Evolutionary conservation across 2,797 vertebrate genomes (phyloP), one percentile per base, ranked within the genome.

Genomic region (Fundulus diaphanus): DNA sequence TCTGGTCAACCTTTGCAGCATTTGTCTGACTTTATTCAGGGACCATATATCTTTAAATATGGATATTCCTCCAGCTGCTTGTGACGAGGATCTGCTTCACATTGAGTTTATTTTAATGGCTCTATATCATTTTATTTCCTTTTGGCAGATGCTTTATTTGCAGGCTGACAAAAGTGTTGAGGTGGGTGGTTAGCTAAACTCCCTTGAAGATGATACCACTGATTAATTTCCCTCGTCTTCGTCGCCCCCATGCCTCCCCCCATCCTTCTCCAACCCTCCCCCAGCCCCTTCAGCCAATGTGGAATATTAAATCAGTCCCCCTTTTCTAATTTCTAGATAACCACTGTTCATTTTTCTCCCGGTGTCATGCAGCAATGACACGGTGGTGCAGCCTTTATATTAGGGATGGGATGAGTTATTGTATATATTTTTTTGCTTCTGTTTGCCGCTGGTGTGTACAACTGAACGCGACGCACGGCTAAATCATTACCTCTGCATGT

Each of bases 241-340:
- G 77, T 83, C 69, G 49, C 68, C 76, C 48, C 81, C 74, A 49
- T 85, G 73, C 82, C 73, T 37, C 65, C 80, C 78, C 76, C 74
- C 74, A 81, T 78, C 79, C 70, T 74, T 72, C 48, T 75, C n/a
- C 74, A 7, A 79, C 88, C 87, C 67, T 68, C 88, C 90, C 91
- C 88, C 89, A 13, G 71, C 80, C 73, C 85, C 81, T 83, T 85
- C 73, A 84, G 79, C 90, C 84, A 86, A 83, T 77, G 83, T 86
- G 91, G 88, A 92, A 95, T 94, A 94, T 93, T 89, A 93, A 94
- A 94, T 94, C 90, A 87, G 82, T 82, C 85, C 88, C 82, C 65
- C 42, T 51, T 92, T 90, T 94, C 92, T 84, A 90, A 95, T 94
- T 94, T 92, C 84, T 80, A 85, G 91, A 94, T 93, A 95, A 92